These are phyloP conservation scores for Chaenodraco wilsoni DNA, from an alignment of 2,797 vertebrate species.

Conservation along the genomic window DNA sequence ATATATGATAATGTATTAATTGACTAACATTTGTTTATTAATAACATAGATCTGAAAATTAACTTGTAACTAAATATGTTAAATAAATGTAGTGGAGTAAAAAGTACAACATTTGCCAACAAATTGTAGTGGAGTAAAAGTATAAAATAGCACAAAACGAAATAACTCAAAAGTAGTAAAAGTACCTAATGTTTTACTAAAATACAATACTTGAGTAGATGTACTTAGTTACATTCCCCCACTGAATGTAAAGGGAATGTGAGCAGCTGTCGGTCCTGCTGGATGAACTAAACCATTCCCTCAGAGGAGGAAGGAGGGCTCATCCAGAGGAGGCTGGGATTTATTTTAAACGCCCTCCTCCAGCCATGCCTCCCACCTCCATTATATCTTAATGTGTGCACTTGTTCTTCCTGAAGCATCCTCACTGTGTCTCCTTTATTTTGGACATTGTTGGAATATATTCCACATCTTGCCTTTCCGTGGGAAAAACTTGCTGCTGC, in stretches of 20 bases:
- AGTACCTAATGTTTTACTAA: too few relatives aligned
- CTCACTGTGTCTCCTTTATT: not conserved
- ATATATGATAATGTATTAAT: too few relatives aligned
- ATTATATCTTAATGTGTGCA: conserved; percentile 37
- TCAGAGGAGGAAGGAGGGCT: conserved; percentile 36
- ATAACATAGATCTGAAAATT: too few relatives aligned
- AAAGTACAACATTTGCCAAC: too few relatives aligned
- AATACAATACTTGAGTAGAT: too few relatives aligned
- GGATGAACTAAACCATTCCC: conserved; percentile 42
- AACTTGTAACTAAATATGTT: too few relatives aligned
- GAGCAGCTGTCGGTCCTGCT: not conserved
- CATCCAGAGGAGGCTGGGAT: conserved; percentile 47
- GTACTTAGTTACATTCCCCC: too few relatives aligned
- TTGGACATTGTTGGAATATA: not conserved
- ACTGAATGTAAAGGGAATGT: not conserved
- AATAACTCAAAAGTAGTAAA: too few relatives aligned
- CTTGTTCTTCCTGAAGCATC: conserved; percentile 61
- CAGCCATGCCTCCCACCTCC: conserved; percentile 6
- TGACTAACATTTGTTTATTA: too few relatives aligned
- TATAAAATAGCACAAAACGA: too few relatives aligned
- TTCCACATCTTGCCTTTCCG: not conserved
- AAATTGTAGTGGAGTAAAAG: too few relatives aligned
- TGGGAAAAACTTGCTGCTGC: conserved; percentile 18
- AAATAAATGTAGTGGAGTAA: too few relatives aligned
- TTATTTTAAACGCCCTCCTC: conserved; percentile 29